Evolutionary conservation across 2,113 vertebrate genomes (phyloP).

Genomic region (Fregetta grallaria): DNA sequence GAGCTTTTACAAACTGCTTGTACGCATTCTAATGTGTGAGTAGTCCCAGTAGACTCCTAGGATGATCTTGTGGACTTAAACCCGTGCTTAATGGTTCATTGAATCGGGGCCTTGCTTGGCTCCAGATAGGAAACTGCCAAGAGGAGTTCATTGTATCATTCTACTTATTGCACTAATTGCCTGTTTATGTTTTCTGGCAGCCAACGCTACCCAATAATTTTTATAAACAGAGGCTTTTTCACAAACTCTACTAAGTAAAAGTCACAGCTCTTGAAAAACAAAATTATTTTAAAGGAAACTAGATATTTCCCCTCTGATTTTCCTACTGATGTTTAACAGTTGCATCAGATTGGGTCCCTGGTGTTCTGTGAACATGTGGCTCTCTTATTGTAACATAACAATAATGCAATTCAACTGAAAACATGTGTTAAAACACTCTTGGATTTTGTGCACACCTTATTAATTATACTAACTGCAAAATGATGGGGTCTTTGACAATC

Average conservation of each 20-base stretch:
- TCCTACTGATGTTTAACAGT: not conserved
- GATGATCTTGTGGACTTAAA: not conserved
- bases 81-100: not conserved
- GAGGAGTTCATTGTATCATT: not conserved
- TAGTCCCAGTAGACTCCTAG: not conserved
- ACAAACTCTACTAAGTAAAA: slow-evolving; percentile 29
- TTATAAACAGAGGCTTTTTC: slow-evolving; percentile 53
- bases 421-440: slow-evolving; percentile 38
- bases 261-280: slow-evolving; percentile 40
- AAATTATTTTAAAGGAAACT: slow-evolving; percentile 32
- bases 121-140: not conserved
- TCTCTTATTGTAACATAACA: slow-evolving; percentile 53
- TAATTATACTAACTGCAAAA: slow-evolving; percentile 66
- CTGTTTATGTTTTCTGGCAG: slow-evolving; percentile 64
- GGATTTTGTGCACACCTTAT: slow-evolving; percentile 55
- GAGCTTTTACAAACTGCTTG: not conserved
- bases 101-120: not conserved
- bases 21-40: not conserved
- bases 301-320: slow-evolving; percentile 23
- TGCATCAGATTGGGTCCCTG: slow-evolving; percentile 6
- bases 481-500: slow-evolving; percentile 58
- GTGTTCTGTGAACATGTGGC: slow-evolving; percentile 37
- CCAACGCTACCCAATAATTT: slow-evolving; percentile 54
- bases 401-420: slow-evolving; percentile 52
- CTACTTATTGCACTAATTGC: slow-evolving; percentile 51